phyloP scores from a whole-genome alignment of 2,797 vertebrate species.

The Pelodytes ibericus region DNA sequence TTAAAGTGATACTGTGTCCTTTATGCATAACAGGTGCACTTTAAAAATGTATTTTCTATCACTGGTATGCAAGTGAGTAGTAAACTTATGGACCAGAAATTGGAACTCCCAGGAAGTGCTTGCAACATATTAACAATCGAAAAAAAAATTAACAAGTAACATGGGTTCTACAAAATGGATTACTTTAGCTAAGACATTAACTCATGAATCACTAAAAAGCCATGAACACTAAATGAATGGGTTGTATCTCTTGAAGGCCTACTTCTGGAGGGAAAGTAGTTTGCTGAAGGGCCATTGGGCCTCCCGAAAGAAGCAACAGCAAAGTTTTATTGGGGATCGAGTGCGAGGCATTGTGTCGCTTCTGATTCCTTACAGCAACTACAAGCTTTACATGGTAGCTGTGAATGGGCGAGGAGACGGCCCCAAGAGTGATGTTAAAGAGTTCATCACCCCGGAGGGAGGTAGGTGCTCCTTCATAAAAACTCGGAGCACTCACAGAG shows the following conservation, averaged over 20 bases:
- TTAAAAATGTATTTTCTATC: too few relatives aligned
- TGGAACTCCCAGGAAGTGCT: too few relatives aligned
- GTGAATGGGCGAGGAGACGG: slow-evolving; percentile 88
- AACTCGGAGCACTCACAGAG: background rate
- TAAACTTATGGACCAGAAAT: too few relatives aligned
- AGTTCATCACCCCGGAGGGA: slow-evolving; percentile 91
- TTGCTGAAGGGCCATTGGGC: slow-evolving; percentile 84
- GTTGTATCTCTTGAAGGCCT: slow-evolving; percentile 80
- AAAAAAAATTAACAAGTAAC: slow-evolving; percentile 24
- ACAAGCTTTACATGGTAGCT: slow-evolving; percentile 93
- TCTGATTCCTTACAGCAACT: slow-evolving; percentile 90
- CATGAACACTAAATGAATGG: slow-evolving; percentile 7
- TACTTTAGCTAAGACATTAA: background rate
- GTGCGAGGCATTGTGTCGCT: slow-evolving; percentile 81
- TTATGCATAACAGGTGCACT: too few relatives aligned
- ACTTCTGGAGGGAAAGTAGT: slow-evolving; percentile 94
- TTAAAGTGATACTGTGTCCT: too few relatives aligned
- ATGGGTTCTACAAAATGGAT: too few relatives aligned
- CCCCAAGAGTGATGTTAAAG: slow-evolving; percentile 84
- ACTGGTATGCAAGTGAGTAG: too few relatives aligned
- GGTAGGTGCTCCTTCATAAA: slow-evolving; percentile 72
- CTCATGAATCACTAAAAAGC: slow-evolving; percentile 3
- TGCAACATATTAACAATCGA: too few relatives aligned
- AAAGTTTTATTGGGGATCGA: slow-evolving; percentile 81
- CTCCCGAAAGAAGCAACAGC: slow-evolving; percentile 84